phyloP scores from a whole-genome alignment of 64 coral and sea anemone species.

The Astreopora myriophthalma region DNA sequence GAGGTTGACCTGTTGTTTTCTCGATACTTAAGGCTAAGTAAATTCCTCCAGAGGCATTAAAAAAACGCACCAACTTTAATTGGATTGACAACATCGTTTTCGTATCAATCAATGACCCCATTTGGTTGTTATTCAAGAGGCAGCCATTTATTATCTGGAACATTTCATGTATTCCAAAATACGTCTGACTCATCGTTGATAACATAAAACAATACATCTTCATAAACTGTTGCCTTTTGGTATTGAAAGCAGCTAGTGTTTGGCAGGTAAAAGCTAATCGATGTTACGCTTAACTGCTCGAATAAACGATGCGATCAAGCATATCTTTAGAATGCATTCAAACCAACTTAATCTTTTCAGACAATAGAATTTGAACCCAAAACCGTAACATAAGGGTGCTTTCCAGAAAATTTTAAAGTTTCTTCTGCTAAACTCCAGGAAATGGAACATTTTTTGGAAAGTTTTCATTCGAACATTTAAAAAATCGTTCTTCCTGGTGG shows the following conservation, averaged over 20 bases:
- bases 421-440: neutral
- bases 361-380: neutral
- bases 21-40: too few species aligned
- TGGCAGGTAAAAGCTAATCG: neutral
- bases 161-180: neutral
- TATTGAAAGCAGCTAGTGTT: slow-evolving; percentile 27
- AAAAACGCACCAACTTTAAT: too few species aligned
- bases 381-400: neutral
- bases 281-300: slow-evolving; percentile 3
- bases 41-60: too few species aligned
- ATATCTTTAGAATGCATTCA: neutral
- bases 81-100: neutral
- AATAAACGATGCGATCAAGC: slow-evolving; percentile 32
- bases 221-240: slow-evolving; percentile 1
- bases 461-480: neutral
- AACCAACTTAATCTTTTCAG: neutral
- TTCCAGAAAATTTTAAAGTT: neutral
- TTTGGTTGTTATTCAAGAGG: neutral
- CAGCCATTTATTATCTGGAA: neutral
- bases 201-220: slow-evolving; percentile 18
- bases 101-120: neutral
- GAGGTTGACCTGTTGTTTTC: too few species aligned
- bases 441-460: neutral
- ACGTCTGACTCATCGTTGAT: neutral
- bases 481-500: slow-evolving; percentile 22